Conservation (phyloP, 2,797 vertebrate genomes). For the Alfaro cultratus region DNA sequence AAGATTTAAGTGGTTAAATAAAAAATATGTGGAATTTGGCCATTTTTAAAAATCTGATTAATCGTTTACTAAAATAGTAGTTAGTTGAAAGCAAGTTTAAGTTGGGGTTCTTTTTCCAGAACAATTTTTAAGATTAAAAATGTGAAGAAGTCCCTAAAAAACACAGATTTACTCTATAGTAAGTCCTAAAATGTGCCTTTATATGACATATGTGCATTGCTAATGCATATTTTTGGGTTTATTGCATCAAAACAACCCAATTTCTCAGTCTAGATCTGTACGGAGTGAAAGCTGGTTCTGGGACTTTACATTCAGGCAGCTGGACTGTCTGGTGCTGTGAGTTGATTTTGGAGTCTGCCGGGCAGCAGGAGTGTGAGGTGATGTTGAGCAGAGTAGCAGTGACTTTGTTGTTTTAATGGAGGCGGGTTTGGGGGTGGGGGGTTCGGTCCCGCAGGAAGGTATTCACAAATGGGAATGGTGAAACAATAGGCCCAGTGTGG, state of each 20-base stretch:
- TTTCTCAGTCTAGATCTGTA: background rate
- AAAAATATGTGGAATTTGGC: too few relatives aligned
- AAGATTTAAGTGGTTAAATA: too few relatives aligned
- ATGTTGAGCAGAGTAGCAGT: constrained; percentile 66
- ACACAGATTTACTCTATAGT: background rate
- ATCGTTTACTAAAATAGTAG: too few relatives aligned
- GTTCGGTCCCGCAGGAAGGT: constrained; percentile 67
- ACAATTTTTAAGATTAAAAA: background rate
- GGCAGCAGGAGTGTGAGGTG: constrained; percentile 53
- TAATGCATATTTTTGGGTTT: background rate
- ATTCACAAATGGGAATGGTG: constrained; percentile 79
- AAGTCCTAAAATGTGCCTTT: background rate
- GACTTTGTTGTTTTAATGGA: constrained; percentile 75
- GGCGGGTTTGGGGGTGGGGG: constrained; percentile 47
- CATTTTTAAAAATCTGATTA: too few relatives aligned
- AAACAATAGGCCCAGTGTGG: constrained; percentile 83
- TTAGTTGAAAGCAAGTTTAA: too few relatives aligned
- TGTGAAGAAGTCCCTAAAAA: background rate
- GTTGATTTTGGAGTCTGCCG: constrained; percentile 54
- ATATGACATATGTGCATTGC: background rate
- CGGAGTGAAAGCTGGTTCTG: background rate
- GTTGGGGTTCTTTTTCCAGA: background rate
- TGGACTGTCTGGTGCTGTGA: constrained; percentile 23
- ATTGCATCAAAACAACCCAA: background rate
- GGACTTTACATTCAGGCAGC: constrained; percentile 24